Evolutionary conservation across 2,113 vertebrate genomes (phyloP), one percentile per base, ranked within the genome.

Genomic region (Oreocharis arfaki): DNA sequence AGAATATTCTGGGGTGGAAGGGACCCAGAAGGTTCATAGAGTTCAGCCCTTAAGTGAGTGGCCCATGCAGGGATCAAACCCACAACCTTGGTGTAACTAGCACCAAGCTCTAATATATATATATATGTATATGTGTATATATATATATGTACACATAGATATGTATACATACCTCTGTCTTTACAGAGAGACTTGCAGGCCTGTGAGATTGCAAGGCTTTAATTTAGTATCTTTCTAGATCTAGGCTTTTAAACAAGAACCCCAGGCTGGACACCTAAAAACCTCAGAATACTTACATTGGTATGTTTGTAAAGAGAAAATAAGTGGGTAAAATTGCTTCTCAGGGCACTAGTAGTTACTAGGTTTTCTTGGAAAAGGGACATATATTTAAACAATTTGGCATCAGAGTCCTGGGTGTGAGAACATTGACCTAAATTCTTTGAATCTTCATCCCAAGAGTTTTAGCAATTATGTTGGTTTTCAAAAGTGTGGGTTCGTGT

Each of bases 361-460:
- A 35, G 52, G 16, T 19, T 86, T 64, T 84, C 74, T 79, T 89
- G 81, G 89, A 57, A 82, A 73, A 79, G 74, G 56, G 61, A 41
- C 23, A 9, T 7, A 4, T 65, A n/a, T 52, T 87, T 91, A 65
- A 84, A 52, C 21, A 32, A 39, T 41, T 26, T 53, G 55, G 13
- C 73, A 46, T 27, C 8, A 3, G 56, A 56, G 18, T 65, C 37
- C 33, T 80, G 67, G 13, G 41, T 84, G 35, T 87, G 80, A 87
- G 63, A 71, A 39, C 27, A 8, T 28, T 92, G 80, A 81, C 80
- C 60, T 93, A 56, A 81, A 92, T 89, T 89, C 46, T 87, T 76
- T 61, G 32, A 75, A 50, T 61, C 42, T 73, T 83, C 50, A 76
- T 91, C 71, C 63, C 11, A 24, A 26, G 75, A 47, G 42, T 73